phyloP scores from a whole-genome alignment of 2,113 vertebrate genomes.

The Tringa solitaria region DNA sequence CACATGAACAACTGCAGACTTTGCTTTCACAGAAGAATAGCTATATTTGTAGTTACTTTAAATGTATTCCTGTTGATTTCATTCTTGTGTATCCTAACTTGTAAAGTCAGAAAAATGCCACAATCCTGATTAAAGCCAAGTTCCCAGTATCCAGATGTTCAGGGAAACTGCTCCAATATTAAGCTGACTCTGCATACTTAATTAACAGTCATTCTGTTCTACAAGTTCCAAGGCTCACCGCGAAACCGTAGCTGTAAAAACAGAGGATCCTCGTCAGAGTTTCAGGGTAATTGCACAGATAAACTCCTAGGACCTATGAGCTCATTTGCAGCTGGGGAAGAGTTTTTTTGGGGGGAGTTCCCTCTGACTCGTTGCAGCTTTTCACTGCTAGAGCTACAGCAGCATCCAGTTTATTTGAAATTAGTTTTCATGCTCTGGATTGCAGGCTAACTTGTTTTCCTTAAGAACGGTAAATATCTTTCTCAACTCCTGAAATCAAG shows the following conservation, averaged over 20 bases:
- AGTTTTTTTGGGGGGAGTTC: not conserved
- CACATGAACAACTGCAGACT: conserved; percentile 50
- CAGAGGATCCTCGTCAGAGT: not conserved
- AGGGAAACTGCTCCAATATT: not conserved
- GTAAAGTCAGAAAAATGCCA: not conserved
- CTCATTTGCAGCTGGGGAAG: not conserved
- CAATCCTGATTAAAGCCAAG: not conserved
- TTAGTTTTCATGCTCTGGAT: not conserved
- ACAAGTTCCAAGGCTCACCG: not conserved
- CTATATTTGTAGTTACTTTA: conserved; percentile 1
- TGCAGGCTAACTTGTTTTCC: not conserved
- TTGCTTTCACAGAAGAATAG: conserved; percentile 58
- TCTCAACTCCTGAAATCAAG: not conserved
- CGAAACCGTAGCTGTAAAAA: not conserved
- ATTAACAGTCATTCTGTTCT: not conserved
- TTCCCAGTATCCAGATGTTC: not conserved
- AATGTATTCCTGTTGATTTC: conserved; percentile 8
- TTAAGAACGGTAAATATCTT: not conserved
- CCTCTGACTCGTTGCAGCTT: not conserved
- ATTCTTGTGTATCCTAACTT: not conserved
- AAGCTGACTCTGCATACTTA: not conserved
- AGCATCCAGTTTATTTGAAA: not conserved
- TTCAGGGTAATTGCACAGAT: not conserved
- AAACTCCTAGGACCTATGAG: not conserved
- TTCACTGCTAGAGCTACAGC: accelerated